Evolutionary conservation across 2,113 vertebrate species (phyloP).

Genomic region (Piaya cayana): DNA sequence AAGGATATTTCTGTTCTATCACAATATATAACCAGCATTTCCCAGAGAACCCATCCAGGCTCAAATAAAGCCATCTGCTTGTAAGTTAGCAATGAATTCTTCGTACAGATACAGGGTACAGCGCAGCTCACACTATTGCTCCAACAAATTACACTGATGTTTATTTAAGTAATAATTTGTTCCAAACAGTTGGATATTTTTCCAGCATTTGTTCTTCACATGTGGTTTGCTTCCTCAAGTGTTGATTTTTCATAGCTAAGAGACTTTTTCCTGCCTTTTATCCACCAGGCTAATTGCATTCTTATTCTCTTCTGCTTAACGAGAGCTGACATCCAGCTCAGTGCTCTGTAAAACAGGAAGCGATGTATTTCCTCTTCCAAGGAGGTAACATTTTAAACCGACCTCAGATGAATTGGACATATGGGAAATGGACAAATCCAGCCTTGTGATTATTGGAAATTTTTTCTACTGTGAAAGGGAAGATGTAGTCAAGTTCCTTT

Average conservation of each 20-base stretch:
- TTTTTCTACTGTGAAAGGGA: neutral
- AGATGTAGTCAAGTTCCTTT: neutral
- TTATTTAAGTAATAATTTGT: conserved; percentile 54
- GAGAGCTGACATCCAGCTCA: conserved; percentile 9
- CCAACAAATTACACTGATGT: neutral
- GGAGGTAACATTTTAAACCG: neutral
- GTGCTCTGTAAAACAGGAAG: conserved; percentile 28
- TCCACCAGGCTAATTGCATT: conserved; percentile 46
- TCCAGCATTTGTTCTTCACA: conserved; percentile 58
- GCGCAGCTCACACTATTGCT: neutral
- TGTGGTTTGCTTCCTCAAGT: conserved; percentile 55
- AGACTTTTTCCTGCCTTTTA: conserved; percentile 52
- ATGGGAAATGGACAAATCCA: conserved; percentile 16
- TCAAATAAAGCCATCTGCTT: conserved; percentile 24
- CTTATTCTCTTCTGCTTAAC: conserved; percentile 2
- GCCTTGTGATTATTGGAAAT: neutral
- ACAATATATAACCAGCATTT: neutral
- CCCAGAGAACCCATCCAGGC: neutral
- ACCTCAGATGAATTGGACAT: neutral
- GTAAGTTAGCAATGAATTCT: neutral
- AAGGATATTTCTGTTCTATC: conserved; percentile 11
- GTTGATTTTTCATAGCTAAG: conserved; percentile 55
- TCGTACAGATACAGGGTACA: neutral
- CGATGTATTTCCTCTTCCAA: conserved; percentile 7
- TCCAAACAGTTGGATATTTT: conserved; percentile 1